Percentiles rank a stretch among this genome's conserved stretches.
These are phyloP conservation scores for Zygogramma bicolorata DNA, from an alignment of 2,888 invertebrate species.

Conservation along the genomic window DNA sequence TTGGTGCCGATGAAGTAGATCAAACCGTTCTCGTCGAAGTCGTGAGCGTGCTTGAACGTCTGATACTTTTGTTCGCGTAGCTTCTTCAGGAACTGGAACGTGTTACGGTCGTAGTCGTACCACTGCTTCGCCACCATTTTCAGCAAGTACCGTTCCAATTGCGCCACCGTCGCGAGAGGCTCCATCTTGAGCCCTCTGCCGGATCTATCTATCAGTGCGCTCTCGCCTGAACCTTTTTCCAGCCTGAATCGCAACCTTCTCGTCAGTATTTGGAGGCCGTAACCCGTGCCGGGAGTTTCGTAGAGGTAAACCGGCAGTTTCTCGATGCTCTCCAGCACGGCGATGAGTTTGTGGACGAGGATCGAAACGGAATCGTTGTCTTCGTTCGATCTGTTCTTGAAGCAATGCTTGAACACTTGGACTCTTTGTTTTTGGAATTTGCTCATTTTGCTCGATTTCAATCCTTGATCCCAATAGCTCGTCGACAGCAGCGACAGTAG, in stretches of 20 bases:
- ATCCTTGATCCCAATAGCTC: slow-evolving; percentile 73
- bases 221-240: slow-evolving; percentile 86
- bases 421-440: slow-evolving; percentile 79
- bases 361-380: slow-evolving; percentile 69
- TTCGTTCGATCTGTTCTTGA: slow-evolving; percentile 60
- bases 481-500: slow-evolving; percentile 80
- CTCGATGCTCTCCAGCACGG: slow-evolving; percentile 95
- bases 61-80: slow-evolving; percentile 75
- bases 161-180: slow-evolving; percentile 92
- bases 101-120: slow-evolving; percentile 94
- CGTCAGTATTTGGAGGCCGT: slow-evolving; percentile 93
- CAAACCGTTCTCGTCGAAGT: slow-evolving; percentile 97
- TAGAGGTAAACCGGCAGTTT: slow-evolving; percentile 94
- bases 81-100: slow-evolving; percentile 90
- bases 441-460: slow-evolving; percentile 72
- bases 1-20: slow-evolving; percentile 97
- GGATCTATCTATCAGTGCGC: slow-evolving; percentile 88
- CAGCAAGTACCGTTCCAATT: slow-evolving; percentile 91
- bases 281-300: slow-evolving; percentile 87
- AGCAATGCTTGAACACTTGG: slow-evolving; percentile 79
- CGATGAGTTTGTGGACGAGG: slow-evolving; percentile 90
- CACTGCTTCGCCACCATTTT: slow-evolving; percentile 98
- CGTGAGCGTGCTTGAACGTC: slow-evolving; percentile 81
- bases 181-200: slow-evolving; percentile 95
- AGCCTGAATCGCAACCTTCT: slow-evolving; percentile 88